Percentiles rank a stretch among this genome's conserved stretches.
phyloP scores from a whole-genome alignment of 2,888 invertebrate species.

The Brachyptera putata region DNA sequence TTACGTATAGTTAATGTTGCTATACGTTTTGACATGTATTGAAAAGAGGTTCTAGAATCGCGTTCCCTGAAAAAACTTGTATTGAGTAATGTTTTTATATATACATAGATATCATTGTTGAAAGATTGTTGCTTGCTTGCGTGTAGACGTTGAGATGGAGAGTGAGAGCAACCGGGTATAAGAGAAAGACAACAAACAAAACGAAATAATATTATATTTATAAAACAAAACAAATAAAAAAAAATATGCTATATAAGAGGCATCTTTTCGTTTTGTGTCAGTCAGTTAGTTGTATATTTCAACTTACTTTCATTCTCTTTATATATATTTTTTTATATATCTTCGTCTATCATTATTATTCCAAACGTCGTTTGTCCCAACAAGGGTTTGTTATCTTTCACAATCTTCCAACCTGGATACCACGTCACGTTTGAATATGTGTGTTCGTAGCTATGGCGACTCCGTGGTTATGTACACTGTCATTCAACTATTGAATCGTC shows the following conservation, averaged over 20 bases:
- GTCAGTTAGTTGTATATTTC: constrained; percentile 7
- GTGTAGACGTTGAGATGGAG: constrained; percentile 2
- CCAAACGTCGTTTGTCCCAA: background rate
- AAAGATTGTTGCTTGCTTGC: constrained; percentile 10
- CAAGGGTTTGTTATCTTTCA: background rate
- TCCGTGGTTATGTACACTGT: background rate
- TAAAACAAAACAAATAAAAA: background rate
- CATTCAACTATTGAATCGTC: background rate
- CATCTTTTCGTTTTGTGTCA: background rate
- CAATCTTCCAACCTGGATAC: no score
- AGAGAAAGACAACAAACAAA: constrained; percentile 1
- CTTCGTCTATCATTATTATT: background rate
- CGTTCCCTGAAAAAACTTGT: background rate
- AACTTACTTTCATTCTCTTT: background rate
- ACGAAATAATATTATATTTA: background rate
- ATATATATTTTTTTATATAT: background rate
- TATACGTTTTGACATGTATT: constrained; percentile 12
- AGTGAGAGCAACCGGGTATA: background rate
- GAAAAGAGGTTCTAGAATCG: constrained; percentile 11
- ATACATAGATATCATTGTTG: constrained; percentile 18
- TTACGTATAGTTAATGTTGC: constrained; percentile 3
- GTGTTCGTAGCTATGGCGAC: no score
- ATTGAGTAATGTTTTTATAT: constrained; percentile 15
- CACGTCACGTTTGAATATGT: no score
- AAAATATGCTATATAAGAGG: background rate